Evolutionary conservation across 2,113 vertebrate species (phyloP), one percentile per base, ranked within the genome.

Genomic region (Barnardius zonarius): DNA sequence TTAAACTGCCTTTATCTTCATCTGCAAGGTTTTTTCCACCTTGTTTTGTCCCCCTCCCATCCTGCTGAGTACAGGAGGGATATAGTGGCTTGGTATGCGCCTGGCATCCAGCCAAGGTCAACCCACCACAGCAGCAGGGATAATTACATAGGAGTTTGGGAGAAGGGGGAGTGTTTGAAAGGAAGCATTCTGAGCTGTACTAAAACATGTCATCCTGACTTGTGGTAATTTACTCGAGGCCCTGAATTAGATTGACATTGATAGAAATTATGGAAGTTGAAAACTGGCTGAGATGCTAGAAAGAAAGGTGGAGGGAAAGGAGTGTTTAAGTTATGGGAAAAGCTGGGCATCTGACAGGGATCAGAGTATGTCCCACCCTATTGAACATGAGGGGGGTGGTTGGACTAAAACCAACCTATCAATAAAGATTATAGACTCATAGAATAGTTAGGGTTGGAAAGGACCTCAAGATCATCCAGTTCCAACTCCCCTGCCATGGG

Each of bases 91-190:
- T 25, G 37, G 37, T 54, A 79, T 59, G 13, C 17, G 17, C 24
- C 41, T 66, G 86, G 72, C 35, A 31, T 69, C 54, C 72, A 77
- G 8, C n/a, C 55, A 4, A 3, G 54, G 4, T 54, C 62, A 69
- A 25, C 33, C 44, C 33, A 13, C 44, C 44, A 18, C 46, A 94
- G 84, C 88, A 83, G 88, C 84, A 75, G 91, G 91, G 93, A 63
- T 87, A 91, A 95, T 92, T 92, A 31, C 37, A 77, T 10, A 78
- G 84, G 44, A 37, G 20, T 70, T 52, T 70, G 82, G 78, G 64
- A 55, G 49, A 15, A 63, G 22, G 39, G 23, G 35, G n/a, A 30
- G 8, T 17, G 7, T 72, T 90, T 74, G 55, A 70, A 84, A 30
- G 35, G 88, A 81, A 55, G 30, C 3, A 0, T 41, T 94, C 27